Evolutionary conservation across 2,113 vertebrate genomes (phyloP), one percentile per base, ranked within the genome.

Genomic region (Psophia crepitans): DNA sequence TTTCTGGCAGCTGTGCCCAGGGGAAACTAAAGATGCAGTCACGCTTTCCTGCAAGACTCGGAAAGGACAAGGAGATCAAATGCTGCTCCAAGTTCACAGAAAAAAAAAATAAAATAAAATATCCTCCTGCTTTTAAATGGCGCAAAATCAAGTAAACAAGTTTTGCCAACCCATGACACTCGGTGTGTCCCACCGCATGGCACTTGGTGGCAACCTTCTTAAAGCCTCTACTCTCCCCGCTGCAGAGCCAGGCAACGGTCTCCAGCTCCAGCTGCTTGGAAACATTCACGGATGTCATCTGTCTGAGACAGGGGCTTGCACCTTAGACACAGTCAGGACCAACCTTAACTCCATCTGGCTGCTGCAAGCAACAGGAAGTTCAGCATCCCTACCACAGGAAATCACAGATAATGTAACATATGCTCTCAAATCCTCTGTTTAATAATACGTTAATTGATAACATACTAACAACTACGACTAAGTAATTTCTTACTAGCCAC

Each of bases 171-270:
- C 20, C 15, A 17, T 33, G 18, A 43, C 41, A 80, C 23, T 22
- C 7, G 0, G 16, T 1, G 0, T 17, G 5, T 20, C 28, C 51
- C 54, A 37, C 26, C 0, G 0, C 9, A 54, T 0, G 1, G 33
- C 44, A 77, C 5, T 1, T 10, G 41, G 21, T n/a, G 12, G 32
- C 14, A 56, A 35, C 33, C 11, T 63, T 69, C 77, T n/a, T 51
- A 70, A 80, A 65, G 41, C 64, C 35, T 70, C 76, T 80, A 0
- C 10, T 51, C 46, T 66, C 44, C 24, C 22, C 3, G 1, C 0
- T 70, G 39, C 39, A 84, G 30, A 81, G 57, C 19, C 39, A 88
- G 16, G 35, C 17, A 91, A 41, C 0, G 1, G 28, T 28, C 28
- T 43, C 21, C 44, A 63, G 14, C 41, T 84, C 41, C 41, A 48